Conservation (phyloP, 1,140 invertebrate species). For the Charaxes varanes region DNA sequence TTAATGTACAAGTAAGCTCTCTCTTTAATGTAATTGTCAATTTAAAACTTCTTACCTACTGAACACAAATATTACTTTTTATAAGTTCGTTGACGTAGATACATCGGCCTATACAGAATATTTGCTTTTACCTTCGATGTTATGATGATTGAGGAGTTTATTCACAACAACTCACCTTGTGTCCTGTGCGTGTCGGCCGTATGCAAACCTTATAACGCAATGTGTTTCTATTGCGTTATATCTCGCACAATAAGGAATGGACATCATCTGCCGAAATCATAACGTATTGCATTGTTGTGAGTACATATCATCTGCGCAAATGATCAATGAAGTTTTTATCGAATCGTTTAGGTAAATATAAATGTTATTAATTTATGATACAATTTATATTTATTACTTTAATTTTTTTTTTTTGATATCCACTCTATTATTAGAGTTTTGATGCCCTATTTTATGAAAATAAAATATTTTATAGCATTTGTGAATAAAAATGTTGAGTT, state of each 20-base stretch:
- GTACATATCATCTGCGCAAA: constrained; percentile 11
- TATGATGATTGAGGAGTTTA: constrained; percentile 34
- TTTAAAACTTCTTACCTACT: constrained; percentile 6
- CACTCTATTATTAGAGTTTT: no score
- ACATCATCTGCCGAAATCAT: constrained; percentile 5
- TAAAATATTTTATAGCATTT: no score
- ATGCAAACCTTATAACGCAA: constrained; percentile 40
- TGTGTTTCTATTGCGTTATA: constrained; percentile 40
- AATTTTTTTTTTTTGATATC: no score
- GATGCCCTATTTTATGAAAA: no score
- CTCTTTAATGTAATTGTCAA: no score
- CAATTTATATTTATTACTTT: no score
- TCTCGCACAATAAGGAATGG: constrained; percentile 19
- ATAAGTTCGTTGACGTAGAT: constrained; percentile 11
- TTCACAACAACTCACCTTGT: constrained; percentile 41
- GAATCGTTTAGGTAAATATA: no score
- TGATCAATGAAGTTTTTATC: no score
- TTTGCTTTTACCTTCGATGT: constrained; percentile 4
- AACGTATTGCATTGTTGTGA: constrained; percentile 4
- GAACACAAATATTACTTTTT: no score
- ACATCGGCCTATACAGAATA: constrained; percentile 11
- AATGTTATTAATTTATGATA: no score
- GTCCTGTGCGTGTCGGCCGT: constrained; percentile 17
- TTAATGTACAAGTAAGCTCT: no score
- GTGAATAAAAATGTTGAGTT: no score